Conservation (phyloP, 2,113 vertebrate genomes). For the Rallus limicola region DNA sequence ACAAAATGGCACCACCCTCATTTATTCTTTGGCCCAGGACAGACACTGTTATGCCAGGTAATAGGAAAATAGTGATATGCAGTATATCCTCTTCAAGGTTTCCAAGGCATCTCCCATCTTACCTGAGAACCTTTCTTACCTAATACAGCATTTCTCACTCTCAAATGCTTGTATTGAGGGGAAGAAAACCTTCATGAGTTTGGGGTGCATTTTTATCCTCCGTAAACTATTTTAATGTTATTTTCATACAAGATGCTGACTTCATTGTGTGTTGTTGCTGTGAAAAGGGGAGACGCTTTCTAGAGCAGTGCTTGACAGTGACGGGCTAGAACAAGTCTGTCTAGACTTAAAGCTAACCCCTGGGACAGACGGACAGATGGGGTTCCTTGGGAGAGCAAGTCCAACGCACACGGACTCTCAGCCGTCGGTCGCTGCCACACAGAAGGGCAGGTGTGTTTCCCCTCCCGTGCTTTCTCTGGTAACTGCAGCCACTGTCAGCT, state of each 20-base stretch:
- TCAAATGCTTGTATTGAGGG: too few relatives aligned
- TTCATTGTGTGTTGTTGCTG: background rate
- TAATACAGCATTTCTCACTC: too few relatives aligned
- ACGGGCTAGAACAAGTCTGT: background rate
- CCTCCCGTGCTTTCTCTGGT: background rate
- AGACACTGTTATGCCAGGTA: too few relatives aligned
- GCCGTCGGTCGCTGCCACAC: fast-evolving
- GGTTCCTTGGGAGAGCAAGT: background rate
- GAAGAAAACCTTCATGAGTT: background rate
- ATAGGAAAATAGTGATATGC: too few relatives aligned
- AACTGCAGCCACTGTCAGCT: background rate
- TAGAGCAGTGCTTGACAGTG: background rate
- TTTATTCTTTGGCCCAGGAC: too few relatives aligned
- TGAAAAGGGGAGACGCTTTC: background rate
- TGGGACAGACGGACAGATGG: fast-evolving
- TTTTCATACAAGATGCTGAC: background rate
- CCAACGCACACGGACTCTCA: background rate
- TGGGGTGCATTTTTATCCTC: background rate
- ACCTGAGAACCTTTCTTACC: too few relatives aligned
- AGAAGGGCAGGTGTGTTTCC: background rate
- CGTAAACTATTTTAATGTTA: background rate
- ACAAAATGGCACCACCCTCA: too few relatives aligned
- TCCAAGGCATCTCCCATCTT: too few relatives aligned
- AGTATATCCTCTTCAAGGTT: too few relatives aligned
- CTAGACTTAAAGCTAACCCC: background rate